Evolutionary conservation across 2,113 vertebrate genomes (phyloP), one percentile per base, ranked within the genome.

Genomic region (Notiomystis cincta): DNA sequence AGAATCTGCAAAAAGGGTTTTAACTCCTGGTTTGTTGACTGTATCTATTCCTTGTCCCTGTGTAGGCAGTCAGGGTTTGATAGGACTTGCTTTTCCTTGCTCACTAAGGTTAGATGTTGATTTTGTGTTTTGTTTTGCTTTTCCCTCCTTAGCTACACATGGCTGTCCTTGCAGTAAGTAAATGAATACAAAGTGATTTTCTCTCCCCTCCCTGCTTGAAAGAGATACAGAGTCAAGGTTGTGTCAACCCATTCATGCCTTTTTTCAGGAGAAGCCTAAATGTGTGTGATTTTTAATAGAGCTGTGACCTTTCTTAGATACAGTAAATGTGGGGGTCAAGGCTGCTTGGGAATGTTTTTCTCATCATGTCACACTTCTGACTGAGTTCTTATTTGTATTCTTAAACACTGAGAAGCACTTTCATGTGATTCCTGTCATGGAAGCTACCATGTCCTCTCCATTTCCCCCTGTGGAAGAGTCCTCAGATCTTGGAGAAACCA

Each of bases 131-230:
- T 85, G 33, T 86, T 89, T 62, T 60, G 44, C 13, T 94, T 89
- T 78, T 45, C 61, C 28, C 76, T 93, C 69, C 40, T 47, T 53
- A 98, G 98, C 91, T 98, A 20, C 97, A 96, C 47, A 62, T 98
- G 73, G 98, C 98, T 82, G 86, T 98, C 48, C 96, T 98, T 38
- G 95, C 96, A 64, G 98, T 98, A 98, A 98, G 98, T 98, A 94
- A 54, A 89, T 66, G 16, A 93, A 60, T 76, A n/a, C 83, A 83
- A 70, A 50, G 37, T 17, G 4, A 8, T 91, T 35, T 81, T 72
- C 37, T 73, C 42, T 56, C 48, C 37, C 56, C 37, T 24, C 35
- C 13, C 19, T 67, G 45, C 58, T 51, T 69, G 61, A 64, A 25
- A 87, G 40, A 92, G 37, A 58, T 65, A 66, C 0, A 5, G 73